Base-by-base conservation (phyloP, 2,888 invertebrate species). In the Alcis repandata region DNA sequence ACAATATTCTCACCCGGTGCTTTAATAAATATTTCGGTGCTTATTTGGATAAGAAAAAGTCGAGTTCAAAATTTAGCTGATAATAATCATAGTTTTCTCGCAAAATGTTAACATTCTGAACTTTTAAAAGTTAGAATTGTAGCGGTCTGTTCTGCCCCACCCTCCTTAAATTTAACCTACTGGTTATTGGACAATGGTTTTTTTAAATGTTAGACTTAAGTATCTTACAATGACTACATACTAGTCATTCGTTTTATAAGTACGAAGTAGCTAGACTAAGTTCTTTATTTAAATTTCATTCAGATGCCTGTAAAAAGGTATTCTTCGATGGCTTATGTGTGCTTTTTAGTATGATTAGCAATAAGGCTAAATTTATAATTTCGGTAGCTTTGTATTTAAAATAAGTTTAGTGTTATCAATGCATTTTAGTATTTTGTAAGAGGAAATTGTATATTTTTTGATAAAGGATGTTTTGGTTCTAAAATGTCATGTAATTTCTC, bases 61-160 rank as follows among this genome's bases (percentile, higher is more conserved):
- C 20, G 4, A 53, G 40, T 41, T 27, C 53, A 15, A 53, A 41
- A 15, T 15, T 53, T 13, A 3, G 15, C 22, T 27, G 13, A 40
- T 17, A 10, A 48, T 53, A 11, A 40, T 53, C 13, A 10, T 17
- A 53, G 22, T 63, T 53, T 17, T 43, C 60, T 65, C 46, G 54
- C 54, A 59, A 45, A 61, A 43, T 52, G 43, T 60, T 43, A 13
- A 41, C 6, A 48, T 49, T 58, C 46, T 41, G 19, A 59, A 64
- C 59, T 64, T 67, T 60, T 27, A 70, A 63, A 68, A 72, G 77
- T 79, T 63, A 68, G 22, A 63, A 62, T 62, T 72, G 78, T 13
- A 80, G 79, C 78, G 75, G 75, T 79, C 78, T 10, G 45, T 57
- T 41, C 85, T 89, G 88, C 87, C 88, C 52, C 87, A 85, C 89